A percentile compares a stretch with the other conserved stretches of the same genome.
Conservation (phyloP, 2,113 vertebrate species). For the Phylloscopus trochiloides region DNA sequence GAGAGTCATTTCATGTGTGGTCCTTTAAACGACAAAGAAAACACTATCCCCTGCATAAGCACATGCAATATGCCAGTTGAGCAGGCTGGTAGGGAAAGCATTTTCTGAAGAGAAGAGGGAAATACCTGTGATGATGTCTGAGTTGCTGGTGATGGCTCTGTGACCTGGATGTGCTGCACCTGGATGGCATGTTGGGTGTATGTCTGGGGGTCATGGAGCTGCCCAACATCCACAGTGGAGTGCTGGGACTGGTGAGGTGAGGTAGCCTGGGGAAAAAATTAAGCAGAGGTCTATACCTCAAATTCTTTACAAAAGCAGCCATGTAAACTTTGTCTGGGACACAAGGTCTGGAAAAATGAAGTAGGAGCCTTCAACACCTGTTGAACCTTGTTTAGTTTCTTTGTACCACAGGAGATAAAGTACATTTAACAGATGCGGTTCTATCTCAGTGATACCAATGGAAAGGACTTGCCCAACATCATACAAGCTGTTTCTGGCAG, state of each 20-base stretch:
- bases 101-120: background rate
- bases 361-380: background rate
- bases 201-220: constrained; percentile 91
- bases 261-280: constrained; percentile 76
- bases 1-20: background rate
- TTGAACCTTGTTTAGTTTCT: background rate
- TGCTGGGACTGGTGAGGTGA: constrained; percentile 92
- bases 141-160: constrained; percentile 77
- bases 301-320: background rate
- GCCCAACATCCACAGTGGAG: constrained; percentile 91
- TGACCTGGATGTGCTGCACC: constrained; percentile 96
- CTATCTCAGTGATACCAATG: background rate
- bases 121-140: constrained; percentile 81
- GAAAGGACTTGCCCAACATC: background rate
- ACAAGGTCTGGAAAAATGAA: background rate
- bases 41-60: background rate
- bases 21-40: background rate
- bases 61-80: background rate
- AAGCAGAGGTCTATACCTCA: background rate
- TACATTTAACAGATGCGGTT: background rate
- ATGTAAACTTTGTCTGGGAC: background rate
- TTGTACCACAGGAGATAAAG: background rate
- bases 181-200: constrained; percentile 96
- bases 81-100: background rate
- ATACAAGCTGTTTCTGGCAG: background rate